Evolutionary conservation across 2,888 invertebrate species (phyloP).

Genomic region (Torymus tubicola): DNA sequence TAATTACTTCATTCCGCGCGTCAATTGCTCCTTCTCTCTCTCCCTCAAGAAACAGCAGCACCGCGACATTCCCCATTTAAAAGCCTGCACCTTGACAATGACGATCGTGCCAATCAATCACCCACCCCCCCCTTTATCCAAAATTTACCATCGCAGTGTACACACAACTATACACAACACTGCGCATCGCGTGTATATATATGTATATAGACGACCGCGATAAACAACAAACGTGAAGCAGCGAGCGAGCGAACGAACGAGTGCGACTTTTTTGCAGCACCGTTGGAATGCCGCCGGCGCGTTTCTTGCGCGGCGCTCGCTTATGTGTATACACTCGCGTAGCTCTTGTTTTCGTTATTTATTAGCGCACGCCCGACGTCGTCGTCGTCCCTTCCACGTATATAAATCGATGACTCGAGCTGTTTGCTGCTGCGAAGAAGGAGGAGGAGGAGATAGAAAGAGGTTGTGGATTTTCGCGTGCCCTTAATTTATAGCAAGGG

Average conservation of each 20-base stretch:
- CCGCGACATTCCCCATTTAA: too few species aligned
- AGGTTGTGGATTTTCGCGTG: not conserved
- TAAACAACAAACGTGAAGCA: not conserved
- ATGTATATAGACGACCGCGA: not conserved
- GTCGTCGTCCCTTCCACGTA: not conserved
- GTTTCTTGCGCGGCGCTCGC: not conserved
- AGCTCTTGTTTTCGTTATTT: constrained; percentile 38
- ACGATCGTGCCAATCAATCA: too few species aligned
- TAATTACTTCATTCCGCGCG: too few species aligned
- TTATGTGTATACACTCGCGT: not conserved
- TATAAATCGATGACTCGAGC: not conserved
- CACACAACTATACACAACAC: too few species aligned
- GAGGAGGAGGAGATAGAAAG: not conserved
- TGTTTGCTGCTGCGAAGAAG: not conserved
- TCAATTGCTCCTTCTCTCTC: too few species aligned
- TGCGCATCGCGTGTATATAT: too few species aligned
- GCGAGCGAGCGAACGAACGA: too few species aligned
- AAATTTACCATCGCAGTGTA: too few species aligned
- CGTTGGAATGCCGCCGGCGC: not conserved
- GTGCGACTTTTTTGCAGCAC: not conserved
- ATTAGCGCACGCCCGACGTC: constrained; percentile 17
- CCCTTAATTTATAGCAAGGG: too few species aligned
- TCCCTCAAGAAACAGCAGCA: too few species aligned
- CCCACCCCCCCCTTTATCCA: too few species aligned
- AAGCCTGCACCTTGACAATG: too few species aligned